phyloP scores from a whole-genome alignment of 1,140 invertebrate species.

The Drosophila orosa region DNA sequence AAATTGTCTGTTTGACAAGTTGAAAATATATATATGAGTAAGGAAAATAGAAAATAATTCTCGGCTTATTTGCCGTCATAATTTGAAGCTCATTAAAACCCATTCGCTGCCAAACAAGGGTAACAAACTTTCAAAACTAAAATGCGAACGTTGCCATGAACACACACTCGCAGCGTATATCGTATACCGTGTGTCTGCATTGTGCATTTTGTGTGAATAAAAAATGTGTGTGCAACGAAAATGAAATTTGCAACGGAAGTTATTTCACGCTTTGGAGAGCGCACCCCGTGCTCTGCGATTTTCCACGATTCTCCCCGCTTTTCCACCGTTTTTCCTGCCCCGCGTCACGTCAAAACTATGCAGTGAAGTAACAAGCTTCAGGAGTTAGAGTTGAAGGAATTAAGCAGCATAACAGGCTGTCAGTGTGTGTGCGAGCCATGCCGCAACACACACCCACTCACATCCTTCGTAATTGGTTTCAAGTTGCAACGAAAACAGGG shows the following conservation, averaged over 20 bases:
- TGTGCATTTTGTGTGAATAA: slow-evolving; percentile 74
- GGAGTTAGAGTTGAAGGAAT: slow-evolving; percentile 49
- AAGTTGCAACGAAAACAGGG: slow-evolving; percentile 65
- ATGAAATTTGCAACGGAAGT: slow-evolving; percentile 82
- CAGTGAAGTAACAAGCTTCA: slow-evolving; percentile 68
- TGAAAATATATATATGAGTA: slow-evolving; percentile 9
- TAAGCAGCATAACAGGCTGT: slow-evolving; percentile 76
- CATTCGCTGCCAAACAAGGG: slow-evolving; percentile 48
- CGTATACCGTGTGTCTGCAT: slow-evolving; percentile 62
- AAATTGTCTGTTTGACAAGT: slow-evolving; percentile 4
- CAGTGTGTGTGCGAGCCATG: slow-evolving; percentile 32
- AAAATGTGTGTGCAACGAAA: slow-evolving; percentile 76
- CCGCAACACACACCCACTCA: slow-evolving; percentile 2
- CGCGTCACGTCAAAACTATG: slow-evolving; percentile 69
- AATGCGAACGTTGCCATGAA: slow-evolving; percentile 41
- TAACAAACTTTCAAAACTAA: slow-evolving; percentile 38
- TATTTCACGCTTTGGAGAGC: slow-evolving; percentile 75
- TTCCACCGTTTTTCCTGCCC: not conserved
- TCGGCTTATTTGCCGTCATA: slow-evolving; percentile 53
- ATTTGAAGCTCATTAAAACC: slow-evolving; percentile 76
- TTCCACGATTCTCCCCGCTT: slow-evolving; percentile 24
- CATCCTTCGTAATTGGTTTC: slow-evolving; percentile 70
- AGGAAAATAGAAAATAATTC: slow-evolving; percentile 6
- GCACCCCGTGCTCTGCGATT: slow-evolving; percentile 19
- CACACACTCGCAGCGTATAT: slow-evolving; percentile 15